These are phyloP conservation scores for Phalanger gymnotis DNA, from an alignment of 2,797 vertebrate genomes.

Conservation along the genomic window DNA sequence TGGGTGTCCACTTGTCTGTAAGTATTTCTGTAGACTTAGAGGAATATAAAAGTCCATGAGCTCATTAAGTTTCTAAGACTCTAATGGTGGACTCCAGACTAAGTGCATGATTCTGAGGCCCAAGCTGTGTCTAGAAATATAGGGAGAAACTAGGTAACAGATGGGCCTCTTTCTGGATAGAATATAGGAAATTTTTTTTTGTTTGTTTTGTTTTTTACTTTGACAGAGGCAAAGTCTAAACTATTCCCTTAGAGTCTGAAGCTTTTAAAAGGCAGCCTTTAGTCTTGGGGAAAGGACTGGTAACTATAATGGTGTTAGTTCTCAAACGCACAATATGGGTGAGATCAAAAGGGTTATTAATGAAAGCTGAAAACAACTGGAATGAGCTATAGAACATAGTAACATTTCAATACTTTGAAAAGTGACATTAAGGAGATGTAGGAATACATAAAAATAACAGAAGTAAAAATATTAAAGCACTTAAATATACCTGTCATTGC, in stretches of 20 bases:
- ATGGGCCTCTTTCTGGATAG: neutral
- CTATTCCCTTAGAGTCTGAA: conserved; percentile 54
- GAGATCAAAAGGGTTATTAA: conserved; percentile 53
- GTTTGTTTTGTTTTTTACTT: neutral
- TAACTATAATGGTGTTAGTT: conserved; percentile 48
- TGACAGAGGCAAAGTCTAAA: conserved; percentile 44
- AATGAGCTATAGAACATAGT: conserved; percentile 19
- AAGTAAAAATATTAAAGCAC: conserved; percentile 56
- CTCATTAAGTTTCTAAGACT: neutral
- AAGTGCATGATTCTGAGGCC: neutral
- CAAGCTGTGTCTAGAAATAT: conserved; percentile 14
- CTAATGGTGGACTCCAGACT: neutral
- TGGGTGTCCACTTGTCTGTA: neutral
- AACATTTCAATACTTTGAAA: conserved; percentile 56
- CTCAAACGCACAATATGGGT: conserved; percentile 52
- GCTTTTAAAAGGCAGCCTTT: conserved; percentile 48
- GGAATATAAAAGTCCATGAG: neutral
- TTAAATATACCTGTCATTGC: conserved; percentile 70
- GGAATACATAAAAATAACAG: conserved; percentile 54
- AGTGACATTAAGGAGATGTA: conserved; percentile 53
- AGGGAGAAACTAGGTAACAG: conserved; percentile 1
- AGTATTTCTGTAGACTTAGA: neutral
- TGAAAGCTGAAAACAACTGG: conserved; percentile 19
- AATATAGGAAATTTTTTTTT: conserved; percentile 4
- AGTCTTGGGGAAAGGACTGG: conserved; percentile 25